Conservation (phyloP, 2,888 invertebrate species). For the Dasypogon diadema region DNA sequence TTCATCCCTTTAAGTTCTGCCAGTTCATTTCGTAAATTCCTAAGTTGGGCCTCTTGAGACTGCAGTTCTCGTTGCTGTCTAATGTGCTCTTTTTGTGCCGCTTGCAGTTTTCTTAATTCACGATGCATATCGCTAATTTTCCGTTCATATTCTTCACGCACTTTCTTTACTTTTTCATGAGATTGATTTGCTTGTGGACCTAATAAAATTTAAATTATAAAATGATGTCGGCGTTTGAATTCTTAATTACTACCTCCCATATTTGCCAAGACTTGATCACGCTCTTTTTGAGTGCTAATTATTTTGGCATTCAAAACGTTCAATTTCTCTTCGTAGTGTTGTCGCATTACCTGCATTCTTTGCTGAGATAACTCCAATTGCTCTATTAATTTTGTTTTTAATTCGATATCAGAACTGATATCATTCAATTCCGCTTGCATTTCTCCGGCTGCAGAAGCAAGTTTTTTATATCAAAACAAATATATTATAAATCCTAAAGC, state of each 20-base stretch:
- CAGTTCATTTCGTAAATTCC: constrained; percentile 79
- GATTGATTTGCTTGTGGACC: constrained; percentile 46
- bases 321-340: constrained; percentile 94
- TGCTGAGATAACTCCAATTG: constrained; percentile 92
- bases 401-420: constrained; percentile 92
- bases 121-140: constrained; percentile 86
- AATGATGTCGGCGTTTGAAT: constrained; percentile 25
- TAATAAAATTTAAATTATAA: constrained; percentile 10
- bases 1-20: constrained; percentile 87
- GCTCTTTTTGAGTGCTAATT: constrained; percentile 87
- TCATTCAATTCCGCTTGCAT: constrained; percentile 87
- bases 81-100: constrained; percentile 90
- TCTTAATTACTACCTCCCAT: constrained; percentile 59
- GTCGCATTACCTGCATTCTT: constrained; percentile 84
- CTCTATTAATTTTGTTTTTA: constrained; percentile 94
- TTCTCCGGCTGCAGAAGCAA: constrained; percentile 68
- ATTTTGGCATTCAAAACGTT: constrained; percentile 86
- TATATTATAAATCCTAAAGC: background rate
- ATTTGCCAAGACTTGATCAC: constrained; percentile 85
- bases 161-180: constrained; percentile 79
- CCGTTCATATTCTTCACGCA: constrained; percentile 90
- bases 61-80: constrained; percentile 82
- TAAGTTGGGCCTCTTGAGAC: constrained; percentile 80
- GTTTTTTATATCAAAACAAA: background rate
- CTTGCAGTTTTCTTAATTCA: constrained; percentile 86